phyloP scores from a whole-genome alignment of 2,888 invertebrate genomes.

The Doris montereyensis region DNA sequence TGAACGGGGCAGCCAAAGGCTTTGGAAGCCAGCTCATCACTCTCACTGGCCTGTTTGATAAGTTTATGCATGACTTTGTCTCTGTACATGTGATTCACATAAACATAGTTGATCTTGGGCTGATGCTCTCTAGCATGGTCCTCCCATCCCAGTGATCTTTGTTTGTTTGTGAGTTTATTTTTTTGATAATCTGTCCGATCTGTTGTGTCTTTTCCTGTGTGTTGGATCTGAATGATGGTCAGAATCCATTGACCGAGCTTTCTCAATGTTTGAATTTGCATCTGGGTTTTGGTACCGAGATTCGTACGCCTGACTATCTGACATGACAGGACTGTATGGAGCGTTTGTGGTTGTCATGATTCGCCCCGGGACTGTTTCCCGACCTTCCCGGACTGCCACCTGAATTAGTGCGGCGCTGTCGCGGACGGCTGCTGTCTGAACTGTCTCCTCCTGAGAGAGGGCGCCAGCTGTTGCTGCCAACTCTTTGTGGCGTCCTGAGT shows the following conservation, averaged over 20 bases:
- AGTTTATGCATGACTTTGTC: slow-evolving; percentile 65
- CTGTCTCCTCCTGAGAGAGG: slow-evolving; percentile 55
- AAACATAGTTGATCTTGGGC: slow-evolving; percentile 62
- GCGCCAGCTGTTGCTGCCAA: slow-evolving; percentile 42
- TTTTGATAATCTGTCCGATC: slow-evolving; percentile 50
- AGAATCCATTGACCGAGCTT: slow-evolving; percentile 54
- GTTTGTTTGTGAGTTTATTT: slow-evolving; percentile 56
- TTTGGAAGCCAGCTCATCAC: slow-evolving; percentile 53
- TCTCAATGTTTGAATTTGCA: slow-evolving; percentile 29
- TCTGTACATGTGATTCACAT: slow-evolving; percentile 66
- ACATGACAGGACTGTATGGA: slow-evolving; percentile 45
- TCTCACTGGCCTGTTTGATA: slow-evolving; percentile 54
- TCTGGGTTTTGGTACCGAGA: slow-evolving; percentile 17
- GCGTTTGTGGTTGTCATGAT: slow-evolving; percentile 40
- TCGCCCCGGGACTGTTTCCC: no score
- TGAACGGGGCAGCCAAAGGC: slow-evolving; percentile 64
- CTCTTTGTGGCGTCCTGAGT: slow-evolving; percentile 38
- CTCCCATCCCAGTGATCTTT: slow-evolving; percentile 65
- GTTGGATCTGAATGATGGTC: slow-evolving; percentile 67
- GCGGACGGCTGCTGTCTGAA: slow-evolving; percentile 57
- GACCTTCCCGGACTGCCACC: slow-evolving; percentile 24
- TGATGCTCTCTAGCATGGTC: slow-evolving; percentile 59
- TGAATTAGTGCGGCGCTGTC: slow-evolving; percentile 37
- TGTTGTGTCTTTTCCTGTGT: slow-evolving; percentile 51
- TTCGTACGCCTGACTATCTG: slow-evolving; percentile 42